These are phyloP conservation scores for Antigone vipio DNA, from an alignment of 2,113 vertebrate species.

Conservation along the genomic window DNA sequence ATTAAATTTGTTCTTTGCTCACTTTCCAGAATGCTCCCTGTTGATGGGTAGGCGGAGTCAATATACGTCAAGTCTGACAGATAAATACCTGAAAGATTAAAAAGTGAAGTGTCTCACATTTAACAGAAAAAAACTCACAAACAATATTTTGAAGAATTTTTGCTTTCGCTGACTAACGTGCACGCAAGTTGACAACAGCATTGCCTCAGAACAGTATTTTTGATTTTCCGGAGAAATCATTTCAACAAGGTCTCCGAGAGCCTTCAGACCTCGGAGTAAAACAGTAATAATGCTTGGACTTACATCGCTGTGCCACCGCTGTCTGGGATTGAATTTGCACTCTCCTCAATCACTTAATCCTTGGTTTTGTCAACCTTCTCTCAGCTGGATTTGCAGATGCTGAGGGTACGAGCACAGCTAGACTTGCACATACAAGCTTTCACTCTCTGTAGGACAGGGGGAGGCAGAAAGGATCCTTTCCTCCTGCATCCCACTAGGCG, in stretches of 20 bases:
- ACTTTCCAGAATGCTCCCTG: slow-evolving; percentile 96
- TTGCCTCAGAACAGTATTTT: neutral
- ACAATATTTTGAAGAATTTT: neutral
- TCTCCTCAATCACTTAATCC: neutral
- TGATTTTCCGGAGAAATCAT: neutral
- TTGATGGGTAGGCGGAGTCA: slow-evolving; percentile 97
- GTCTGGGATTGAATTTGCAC: neutral
- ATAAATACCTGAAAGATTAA: slow-evolving; percentile 88
- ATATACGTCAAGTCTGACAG: slow-evolving; percentile 97
- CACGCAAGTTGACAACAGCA: neutral
- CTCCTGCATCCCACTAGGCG: neutral
- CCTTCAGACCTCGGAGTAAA: neutral
- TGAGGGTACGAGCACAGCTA: neutral
- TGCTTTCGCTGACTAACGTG: neutral
- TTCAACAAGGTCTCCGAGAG: neutral
- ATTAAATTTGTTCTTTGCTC: slow-evolving; percentile 97
- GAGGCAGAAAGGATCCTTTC: neutral
- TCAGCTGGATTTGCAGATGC: neutral
- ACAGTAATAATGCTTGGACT: neutral
- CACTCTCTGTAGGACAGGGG: neutral
- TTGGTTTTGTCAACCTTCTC: neutral
- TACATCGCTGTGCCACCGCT: neutral
- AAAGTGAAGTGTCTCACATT: neutral
- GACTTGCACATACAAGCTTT: neutral
- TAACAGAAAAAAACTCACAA: neutral